Conservation (phyloP, 1,140 invertebrate species). For the Pollicipes pollicipes region DNA sequence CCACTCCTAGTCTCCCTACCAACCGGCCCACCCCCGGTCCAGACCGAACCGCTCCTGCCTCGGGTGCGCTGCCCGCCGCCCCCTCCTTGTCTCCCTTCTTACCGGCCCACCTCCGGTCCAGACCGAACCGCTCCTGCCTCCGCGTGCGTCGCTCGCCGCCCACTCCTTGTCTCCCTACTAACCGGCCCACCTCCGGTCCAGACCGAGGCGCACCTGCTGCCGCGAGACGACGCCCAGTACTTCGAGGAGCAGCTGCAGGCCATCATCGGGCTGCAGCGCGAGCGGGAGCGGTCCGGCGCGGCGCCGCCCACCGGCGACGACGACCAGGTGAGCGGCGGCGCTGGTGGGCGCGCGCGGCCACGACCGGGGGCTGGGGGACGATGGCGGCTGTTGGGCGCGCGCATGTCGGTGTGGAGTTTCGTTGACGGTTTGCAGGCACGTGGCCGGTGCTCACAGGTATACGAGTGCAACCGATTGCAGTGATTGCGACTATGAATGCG, state of each 20-base stretch:
- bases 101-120: too few species aligned
- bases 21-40: too few species aligned
- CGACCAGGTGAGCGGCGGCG: neutral
- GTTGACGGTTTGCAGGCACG: neutral
- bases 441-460: too few species aligned
- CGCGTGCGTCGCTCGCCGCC: too few species aligned
- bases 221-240: neutral
- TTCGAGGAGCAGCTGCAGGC: neutral
- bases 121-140: too few species aligned
- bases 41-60: too few species aligned
- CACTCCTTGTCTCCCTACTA: too few species aligned
- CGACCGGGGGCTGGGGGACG: neutral
- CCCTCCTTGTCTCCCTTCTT: too few species aligned
- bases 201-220: neutral
- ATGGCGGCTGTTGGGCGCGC: neutral
- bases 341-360: neutral
- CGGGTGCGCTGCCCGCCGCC: too few species aligned
- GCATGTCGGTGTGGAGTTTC: neutral
- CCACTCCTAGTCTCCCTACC: too few species aligned
- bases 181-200: neutral
- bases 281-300: neutral
- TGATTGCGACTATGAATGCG: too few species aligned
- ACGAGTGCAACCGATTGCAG: too few species aligned
- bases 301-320: neutral
- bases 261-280: neutral